Percentiles rank a stretch among this genome's conserved stretches.
Evolutionary conservation across 2,113 vertebrate species (phyloP).

Genomic region (Seriola aureovittata): DNA sequence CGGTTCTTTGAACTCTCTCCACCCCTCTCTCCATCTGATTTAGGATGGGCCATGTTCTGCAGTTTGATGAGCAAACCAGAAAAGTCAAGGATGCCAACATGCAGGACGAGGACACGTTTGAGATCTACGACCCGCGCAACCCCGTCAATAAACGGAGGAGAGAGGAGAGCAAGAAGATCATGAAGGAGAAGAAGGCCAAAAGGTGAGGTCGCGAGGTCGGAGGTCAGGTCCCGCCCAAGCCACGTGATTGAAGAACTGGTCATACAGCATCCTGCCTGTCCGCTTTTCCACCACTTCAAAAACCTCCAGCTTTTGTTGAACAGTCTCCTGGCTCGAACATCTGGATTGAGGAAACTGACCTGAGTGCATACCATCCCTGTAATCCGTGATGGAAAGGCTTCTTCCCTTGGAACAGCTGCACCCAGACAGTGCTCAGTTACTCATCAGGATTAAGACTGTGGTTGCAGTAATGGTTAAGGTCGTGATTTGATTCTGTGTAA

Average conservation of each 20-base stretch:
- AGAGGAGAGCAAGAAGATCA: constrained; percentile 97
- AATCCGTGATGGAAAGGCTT: constrained; percentile 53
- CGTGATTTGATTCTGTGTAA: neutral
- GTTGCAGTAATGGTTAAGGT: neutral
- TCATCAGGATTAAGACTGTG: constrained; percentile 3
- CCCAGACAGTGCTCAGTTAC: neutral
- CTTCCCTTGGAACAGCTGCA: constrained; percentile 27
- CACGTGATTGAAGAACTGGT: constrained; percentile 14
- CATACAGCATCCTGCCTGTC: constrained; percentile 16
- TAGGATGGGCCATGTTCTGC: constrained; percentile 97
- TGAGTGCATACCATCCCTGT: constrained; percentile 28
- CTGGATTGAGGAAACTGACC: constrained; percentile 58
- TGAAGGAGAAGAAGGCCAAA: constrained; percentile 96
- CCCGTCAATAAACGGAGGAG: constrained; percentile 96
- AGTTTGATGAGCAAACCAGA: constrained; percentile 95
- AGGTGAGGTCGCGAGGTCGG: constrained; percentile 72
- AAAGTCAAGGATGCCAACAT: constrained; percentile 98
- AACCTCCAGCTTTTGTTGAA: constrained; percentile 12
- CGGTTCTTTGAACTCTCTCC: constrained; percentile 63
- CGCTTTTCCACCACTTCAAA: constrained; percentile 42
- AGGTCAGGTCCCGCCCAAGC: constrained; percentile 1
- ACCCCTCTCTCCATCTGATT: constrained; percentile 68
- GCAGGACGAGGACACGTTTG: constrained; percentile 97
- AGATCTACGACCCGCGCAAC: constrained; percentile 98
- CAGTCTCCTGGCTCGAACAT: constrained; percentile 39